phyloP scores from a whole-genome alignment of 2,113 vertebrate genomes.

The Pitta sordida region DNA sequence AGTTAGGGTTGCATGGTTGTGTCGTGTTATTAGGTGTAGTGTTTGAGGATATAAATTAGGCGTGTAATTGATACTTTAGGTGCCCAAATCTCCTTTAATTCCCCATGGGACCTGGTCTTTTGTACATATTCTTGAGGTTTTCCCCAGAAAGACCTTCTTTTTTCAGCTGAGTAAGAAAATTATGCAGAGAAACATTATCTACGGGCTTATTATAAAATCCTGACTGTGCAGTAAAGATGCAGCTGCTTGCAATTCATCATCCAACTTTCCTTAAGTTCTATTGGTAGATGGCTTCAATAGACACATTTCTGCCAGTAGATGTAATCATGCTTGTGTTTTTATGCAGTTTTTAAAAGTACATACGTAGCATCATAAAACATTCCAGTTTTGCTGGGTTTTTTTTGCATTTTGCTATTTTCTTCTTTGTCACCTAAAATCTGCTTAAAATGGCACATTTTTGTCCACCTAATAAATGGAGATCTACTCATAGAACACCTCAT shows the following conservation, averaged over 20 bases:
- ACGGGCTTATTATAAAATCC: conserved; percentile 69
- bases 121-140: background rate
- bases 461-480: background rate
- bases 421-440: background rate
- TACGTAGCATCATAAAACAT: background rate
- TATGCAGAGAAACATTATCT: conserved; percentile 32
- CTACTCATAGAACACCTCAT: background rate
- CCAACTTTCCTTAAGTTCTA: conserved; percentile 52
- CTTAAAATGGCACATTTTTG: background rate
- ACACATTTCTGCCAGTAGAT: conserved; percentile 55
- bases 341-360: background rate
- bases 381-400: background rate
- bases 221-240: conserved; percentile 66
- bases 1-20: background rate
- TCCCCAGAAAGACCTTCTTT: background rate
- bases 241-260: conserved; percentile 74
- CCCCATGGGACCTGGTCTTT: background rate
- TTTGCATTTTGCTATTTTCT: background rate
- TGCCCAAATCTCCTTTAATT: background rate
- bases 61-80: background rate
- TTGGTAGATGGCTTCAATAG: conserved; percentile 65
- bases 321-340: conserved; percentile 34
- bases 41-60: background rate
- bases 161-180: conserved; percentile 8
- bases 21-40: background rate